Percentiles rank a stretch among this genome's conserved stretches.
Evolutionary conservation across 2,888 invertebrate genomes (phyloP).

Genomic region (Spisula subtruncata): DNA sequence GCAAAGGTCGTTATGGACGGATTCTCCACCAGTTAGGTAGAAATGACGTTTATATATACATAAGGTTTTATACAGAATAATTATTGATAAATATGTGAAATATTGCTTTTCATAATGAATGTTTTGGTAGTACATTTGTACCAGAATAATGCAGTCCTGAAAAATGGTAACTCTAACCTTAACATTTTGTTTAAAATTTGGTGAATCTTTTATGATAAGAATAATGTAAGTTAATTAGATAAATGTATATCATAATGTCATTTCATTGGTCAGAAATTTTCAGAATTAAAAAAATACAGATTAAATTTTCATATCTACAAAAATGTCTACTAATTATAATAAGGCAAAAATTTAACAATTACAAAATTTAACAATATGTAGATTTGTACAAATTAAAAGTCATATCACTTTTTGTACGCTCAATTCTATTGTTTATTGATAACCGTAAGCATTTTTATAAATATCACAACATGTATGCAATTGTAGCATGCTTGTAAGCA

Average conservation of each 20-base stretch:
- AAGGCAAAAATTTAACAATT: too few relatives aligned
- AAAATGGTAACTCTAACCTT: background rate
- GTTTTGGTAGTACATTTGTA: background rate
- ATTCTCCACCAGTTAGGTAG: conserved; percentile 7
- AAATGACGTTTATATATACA: background rate
- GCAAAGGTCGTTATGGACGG: background rate
- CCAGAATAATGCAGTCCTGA: too few relatives aligned
- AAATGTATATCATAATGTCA: too few relatives aligned
- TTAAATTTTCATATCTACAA: too few relatives aligned
- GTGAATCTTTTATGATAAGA: background rate
- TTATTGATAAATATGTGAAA: background rate
- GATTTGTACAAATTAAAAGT: background rate
- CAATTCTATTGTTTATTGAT: background rate
- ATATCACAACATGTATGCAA: background rate
- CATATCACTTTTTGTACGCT: background rate
- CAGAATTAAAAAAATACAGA: too few relatives aligned
- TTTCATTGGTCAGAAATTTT: too few relatives aligned
- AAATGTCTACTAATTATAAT: too few relatives aligned
- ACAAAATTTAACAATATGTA: too few relatives aligned
- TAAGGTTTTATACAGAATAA: background rate
- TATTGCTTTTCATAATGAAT: conserved; percentile 4
- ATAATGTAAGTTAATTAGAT: too few relatives aligned
- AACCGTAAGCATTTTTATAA: background rate
- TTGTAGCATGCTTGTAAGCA: background rate
- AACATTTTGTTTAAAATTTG: background rate